Percentiles rank a stretch among this genome's conserved stretches.
phyloP scores from a whole-genome alignment of 2,888 invertebrate species.

The Cremastinae sp. region DNA sequence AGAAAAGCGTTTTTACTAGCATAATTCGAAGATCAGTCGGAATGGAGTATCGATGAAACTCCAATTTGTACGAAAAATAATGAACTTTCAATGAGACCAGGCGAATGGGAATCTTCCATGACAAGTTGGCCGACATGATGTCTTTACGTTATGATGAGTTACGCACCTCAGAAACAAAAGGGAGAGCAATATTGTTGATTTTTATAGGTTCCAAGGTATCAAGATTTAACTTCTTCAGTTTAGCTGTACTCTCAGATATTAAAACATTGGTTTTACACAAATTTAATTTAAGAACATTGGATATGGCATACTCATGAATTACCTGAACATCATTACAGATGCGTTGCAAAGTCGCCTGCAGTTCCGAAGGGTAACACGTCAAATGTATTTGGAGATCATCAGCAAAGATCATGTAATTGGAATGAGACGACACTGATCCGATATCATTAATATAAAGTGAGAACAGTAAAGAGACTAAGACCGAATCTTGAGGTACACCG shows the following conservation, averaged over 20 bases:
- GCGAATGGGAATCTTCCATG: conserved; percentile 25
- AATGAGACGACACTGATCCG: not conserved
- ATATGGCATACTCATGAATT: not conserved
- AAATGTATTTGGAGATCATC: conserved; percentile 39
- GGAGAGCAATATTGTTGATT: not conserved
- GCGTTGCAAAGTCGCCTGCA: not conserved
- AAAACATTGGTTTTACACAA: not conserved
- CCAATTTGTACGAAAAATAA: conserved; percentile 40
- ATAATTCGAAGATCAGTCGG: conserved; percentile 1
- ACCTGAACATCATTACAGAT: not conserved
- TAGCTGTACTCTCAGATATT: conserved; percentile 7
- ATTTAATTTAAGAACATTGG: conserved; percentile 17
- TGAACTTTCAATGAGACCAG: too few relatives aligned
- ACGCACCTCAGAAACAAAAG: not conserved
- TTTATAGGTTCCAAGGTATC: not conserved
- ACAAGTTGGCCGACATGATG: not conserved
- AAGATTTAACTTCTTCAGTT: not conserved
- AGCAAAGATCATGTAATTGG: conserved; percentile 22
- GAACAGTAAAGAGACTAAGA: conserved; percentile 16
- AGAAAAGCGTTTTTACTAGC: conserved; percentile 22
- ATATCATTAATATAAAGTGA: conserved; percentile 36
- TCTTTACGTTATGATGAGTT: conserved; percentile 33
- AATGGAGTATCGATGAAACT: conserved; percentile 9
- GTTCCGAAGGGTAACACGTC: not conserved
- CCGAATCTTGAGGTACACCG: conserved; percentile 4